Evolutionary conservation across 1,140 invertebrate species (phyloP).

Genomic region (Philopotamus ludificatus): DNA sequence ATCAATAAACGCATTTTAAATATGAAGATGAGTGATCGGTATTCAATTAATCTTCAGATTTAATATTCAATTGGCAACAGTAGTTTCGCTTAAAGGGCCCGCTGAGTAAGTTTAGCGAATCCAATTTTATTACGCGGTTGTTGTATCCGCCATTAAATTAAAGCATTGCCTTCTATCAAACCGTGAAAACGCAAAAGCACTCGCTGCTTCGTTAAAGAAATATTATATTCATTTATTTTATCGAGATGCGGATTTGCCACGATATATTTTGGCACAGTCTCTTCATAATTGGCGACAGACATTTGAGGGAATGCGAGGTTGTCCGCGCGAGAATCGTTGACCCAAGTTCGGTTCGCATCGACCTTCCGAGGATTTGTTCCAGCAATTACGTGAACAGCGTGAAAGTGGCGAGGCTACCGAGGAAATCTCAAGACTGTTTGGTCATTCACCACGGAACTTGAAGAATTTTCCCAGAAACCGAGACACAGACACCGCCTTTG

Average conservation of each 20-base stretch:
- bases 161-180: background rate
- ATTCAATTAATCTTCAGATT: no score
- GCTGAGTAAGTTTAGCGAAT: background rate
- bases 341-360: background rate
- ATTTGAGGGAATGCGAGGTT: background rate
- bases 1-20: no score
- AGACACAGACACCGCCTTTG: background rate
- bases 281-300: background rate
- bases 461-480: slow-evolving; percentile 18
- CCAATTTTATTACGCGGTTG: slow-evolving; percentile 3
- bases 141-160: slow-evolving; percentile 7
- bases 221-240: no score
- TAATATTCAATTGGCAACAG: no score
- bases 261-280: no score
- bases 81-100: background rate
- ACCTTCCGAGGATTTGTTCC: slow-evolving; percentile 36
- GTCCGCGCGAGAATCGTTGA: slow-evolving; percentile 1
- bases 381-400: slow-evolving; percentile 31
- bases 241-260: no score
- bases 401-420: slow-evolving; percentile 31
- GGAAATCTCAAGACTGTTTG: slow-evolving; percentile 15
- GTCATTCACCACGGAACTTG: slow-evolving; percentile 12
- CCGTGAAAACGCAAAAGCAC: background rate
- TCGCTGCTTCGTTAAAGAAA: no score
- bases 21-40: no score